Conservation (phyloP, 2,797 vertebrate genomes). For the Aselliscus stoliczkanus region DNA sequence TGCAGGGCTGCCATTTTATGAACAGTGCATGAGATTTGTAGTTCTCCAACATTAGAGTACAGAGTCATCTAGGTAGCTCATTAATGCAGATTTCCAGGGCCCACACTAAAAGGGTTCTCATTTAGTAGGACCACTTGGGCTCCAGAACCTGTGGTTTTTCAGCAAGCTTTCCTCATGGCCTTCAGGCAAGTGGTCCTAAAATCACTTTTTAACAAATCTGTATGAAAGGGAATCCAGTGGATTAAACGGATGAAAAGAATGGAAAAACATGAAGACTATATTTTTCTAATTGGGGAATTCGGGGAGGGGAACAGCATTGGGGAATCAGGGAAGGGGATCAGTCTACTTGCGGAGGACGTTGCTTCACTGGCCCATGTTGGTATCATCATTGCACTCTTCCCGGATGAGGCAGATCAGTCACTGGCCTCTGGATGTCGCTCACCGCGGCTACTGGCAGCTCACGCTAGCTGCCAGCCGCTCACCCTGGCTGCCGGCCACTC, state of each 20-base stretch:
- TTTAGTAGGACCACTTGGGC: neutral
- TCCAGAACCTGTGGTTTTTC: neutral
- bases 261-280: neutral
- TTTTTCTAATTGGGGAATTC: neutral
- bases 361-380: too few relatives aligned
- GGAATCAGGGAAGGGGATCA: too few relatives aligned
- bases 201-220: neutral
- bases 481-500: too few relatives aligned
- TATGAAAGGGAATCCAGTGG: neutral
- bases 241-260: neutral
- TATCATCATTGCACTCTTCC: too few relatives aligned
- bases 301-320: too few relatives aligned
- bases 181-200: constrained; percentile 5
- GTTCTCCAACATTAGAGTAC: neutral
- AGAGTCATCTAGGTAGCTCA: neutral
- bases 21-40: neutral
- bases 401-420: too few relatives aligned
- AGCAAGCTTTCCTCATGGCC: neutral
- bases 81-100: neutral
- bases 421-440: too few relatives aligned
- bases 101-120: neutral
- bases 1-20: neutral
- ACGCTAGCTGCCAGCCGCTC: too few relatives aligned
- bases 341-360: too few relatives aligned
- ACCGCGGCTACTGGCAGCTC: too few relatives aligned